phyloP scores from a whole-genome alignment of 2,888 invertebrate genomes.

The Ernsta delagoae region DNA sequence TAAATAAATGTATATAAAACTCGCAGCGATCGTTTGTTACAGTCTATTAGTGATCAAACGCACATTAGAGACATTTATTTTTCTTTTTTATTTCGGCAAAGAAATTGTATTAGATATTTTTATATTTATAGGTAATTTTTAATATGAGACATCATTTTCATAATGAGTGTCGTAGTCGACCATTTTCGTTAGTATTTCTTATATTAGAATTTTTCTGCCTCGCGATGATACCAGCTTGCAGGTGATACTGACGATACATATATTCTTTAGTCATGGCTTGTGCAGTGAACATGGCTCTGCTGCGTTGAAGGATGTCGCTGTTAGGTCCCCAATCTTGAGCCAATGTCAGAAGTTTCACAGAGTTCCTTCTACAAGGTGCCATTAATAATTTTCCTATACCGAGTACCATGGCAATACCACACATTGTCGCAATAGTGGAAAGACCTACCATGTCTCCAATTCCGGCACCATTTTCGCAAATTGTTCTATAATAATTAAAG shows the following conservation, averaged over 20 bases:
- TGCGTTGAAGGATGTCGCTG: constrained; percentile 63
- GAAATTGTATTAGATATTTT: too few species aligned
- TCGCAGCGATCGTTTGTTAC: background rate
- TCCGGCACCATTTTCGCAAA: background rate
- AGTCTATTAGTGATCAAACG: background rate
- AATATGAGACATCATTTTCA: background rate
- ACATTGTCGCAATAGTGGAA: constrained; percentile 40
- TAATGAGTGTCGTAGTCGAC: constrained; percentile 13
- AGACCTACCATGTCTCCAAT: constrained; percentile 42
- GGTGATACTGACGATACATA: constrained; percentile 76
- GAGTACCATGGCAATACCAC: constrained; percentile 38
- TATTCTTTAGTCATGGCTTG: constrained; percentile 82
- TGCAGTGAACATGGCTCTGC: constrained; percentile 76
- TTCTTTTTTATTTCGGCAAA: background rate
- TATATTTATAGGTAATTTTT: too few species aligned
- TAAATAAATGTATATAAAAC: background rate
- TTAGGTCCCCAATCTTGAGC: constrained; percentile 69
- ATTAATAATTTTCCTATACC: constrained; percentile 48
- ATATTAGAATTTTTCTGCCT: constrained; percentile 63
- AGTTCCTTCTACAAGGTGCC: constrained; percentile 50
- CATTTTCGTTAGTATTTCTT: constrained; percentile 36
- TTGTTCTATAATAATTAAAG: background rate
- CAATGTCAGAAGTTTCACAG: constrained; percentile 49
- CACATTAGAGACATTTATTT: background rate
- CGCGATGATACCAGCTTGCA: constrained; percentile 69